These are phyloP conservation scores for Gonioctena quinquepunctata DNA, from an alignment of 1,140 invertebrate species.

Conservation along the genomic window DNA sequence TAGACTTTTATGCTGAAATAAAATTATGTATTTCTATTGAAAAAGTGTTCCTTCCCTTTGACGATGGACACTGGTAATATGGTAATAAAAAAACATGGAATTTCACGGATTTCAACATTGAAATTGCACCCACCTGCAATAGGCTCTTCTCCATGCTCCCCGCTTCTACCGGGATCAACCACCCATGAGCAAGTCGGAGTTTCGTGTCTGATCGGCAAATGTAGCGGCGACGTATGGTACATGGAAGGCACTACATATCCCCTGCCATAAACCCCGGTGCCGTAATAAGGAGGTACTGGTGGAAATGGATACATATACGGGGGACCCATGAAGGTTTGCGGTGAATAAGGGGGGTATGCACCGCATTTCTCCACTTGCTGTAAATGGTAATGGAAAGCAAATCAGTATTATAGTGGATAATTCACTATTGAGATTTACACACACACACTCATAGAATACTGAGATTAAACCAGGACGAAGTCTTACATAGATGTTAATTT, in stretches of 20 bases:
- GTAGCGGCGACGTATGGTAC: constrained; percentile 37
- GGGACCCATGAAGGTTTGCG: constrained; percentile 36
- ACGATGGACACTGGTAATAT: too few species aligned
- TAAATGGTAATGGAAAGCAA: constrained; percentile 4
- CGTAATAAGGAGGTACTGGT: constrained; percentile 44
- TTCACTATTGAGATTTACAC: too few species aligned
- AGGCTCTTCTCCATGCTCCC: constrained; percentile 43
- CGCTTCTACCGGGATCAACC: constrained; percentile 37
- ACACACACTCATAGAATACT: too few species aligned
- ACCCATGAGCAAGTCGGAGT: constrained; percentile 44
- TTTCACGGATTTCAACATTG: too few species aligned
- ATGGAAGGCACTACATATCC: constrained; percentile 43
- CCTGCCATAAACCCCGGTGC: constrained; percentile 37
- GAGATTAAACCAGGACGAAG: too few species aligned
- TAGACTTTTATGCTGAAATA: too few species aligned
- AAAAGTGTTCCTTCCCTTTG: too few species aligned
- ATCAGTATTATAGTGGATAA: too few species aligned
- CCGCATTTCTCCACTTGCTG: constrained; percentile 51
- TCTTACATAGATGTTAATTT: too few species aligned
- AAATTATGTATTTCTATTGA: too few species aligned
- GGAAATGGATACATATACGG: constrained; percentile 47
- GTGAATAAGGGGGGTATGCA: constrained; percentile 37
- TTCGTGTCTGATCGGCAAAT: constrained; percentile 43
- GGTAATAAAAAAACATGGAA: too few species aligned
- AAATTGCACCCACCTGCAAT: constrained; percentile 41